A percentile compares a stretch with the other conserved stretches of the same genome.
Conservation (phyloP, 2,797 vertebrate genomes). For the Phrynocephalus forsythii region DNA sequence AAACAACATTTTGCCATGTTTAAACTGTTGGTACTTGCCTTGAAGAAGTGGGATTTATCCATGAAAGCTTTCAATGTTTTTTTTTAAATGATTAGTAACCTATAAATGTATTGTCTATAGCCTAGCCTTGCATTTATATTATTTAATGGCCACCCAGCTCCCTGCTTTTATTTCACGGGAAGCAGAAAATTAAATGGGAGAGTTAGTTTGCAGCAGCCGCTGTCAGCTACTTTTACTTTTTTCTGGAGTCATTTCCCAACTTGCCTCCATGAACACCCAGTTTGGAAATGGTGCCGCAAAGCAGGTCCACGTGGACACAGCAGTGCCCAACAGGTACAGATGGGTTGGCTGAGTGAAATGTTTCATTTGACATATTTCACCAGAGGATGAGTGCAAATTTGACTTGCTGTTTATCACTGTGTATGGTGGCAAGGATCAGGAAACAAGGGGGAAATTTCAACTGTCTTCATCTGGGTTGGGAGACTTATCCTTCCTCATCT, state of each 20-base stretch:
- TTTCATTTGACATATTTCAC: conserved; percentile 57
- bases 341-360: conserved; percentile 63
- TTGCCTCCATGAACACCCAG: conserved; percentile 52
- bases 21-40: too few relatives aligned
- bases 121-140: too few relatives aligned
- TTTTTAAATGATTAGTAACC: too few relatives aligned
- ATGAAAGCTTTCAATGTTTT: too few relatives aligned
- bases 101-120: too few relatives aligned
- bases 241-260: conserved; percentile 37
- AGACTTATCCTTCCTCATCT: conserved; percentile 34
- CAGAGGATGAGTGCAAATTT: neutral
- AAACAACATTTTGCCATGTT: too few relatives aligned
- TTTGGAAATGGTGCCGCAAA: conserved; percentile 53
- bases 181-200: neutral
- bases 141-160: too few relatives aligned
- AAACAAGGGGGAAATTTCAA: accelerated
- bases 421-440: neutral
- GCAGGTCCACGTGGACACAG: conserved; percentile 50
- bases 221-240: neutral
- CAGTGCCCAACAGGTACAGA: conserved; percentile 71
- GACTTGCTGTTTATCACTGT: conserved; percentile 33
- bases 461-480: conserved; percentile 7
- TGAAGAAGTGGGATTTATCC: too few relatives aligned
- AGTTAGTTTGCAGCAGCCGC: accelerated
- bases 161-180: too few relatives aligned